Percentiles rank a stretch among this genome's conserved stretches.
Evolutionary conservation across 37 sponge, comb jelly and placozoan species (phyloP).

Genomic region (Bolinopsis microptera): DNA sequence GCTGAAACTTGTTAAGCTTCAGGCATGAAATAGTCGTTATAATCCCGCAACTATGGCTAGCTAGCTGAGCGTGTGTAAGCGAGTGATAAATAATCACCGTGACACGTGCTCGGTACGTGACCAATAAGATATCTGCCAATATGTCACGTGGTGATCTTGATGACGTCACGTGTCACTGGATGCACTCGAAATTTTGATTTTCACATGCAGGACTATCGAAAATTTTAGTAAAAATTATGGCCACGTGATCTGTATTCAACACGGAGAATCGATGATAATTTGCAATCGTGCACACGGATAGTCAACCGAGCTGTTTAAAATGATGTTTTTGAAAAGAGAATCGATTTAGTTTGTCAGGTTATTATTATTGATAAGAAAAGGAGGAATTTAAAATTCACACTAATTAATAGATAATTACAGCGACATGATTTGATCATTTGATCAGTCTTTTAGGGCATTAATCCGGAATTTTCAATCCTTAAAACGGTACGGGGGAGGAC

Average conservation of each 20-base stretch:
- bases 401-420: background rate
- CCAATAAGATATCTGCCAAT: background rate
- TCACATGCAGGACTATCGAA: slow-evolving; percentile 30
- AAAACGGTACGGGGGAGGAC: background rate
- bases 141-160: background rate
- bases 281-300: background rate
- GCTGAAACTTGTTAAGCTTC: background rate
- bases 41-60: background rate
- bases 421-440: background rate
- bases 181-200: slow-evolving; percentile 45
- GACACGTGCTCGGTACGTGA: background rate
- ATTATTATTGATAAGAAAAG: background rate
- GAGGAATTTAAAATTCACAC: background rate
- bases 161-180: background rate
- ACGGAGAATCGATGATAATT: background rate
- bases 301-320: background rate
- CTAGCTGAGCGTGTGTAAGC: background rate
- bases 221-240: background rate
- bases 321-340: background rate
- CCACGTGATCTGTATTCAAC: background rate
- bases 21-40: background rate
- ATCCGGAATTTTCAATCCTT: background rate
- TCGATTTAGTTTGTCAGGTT: background rate
- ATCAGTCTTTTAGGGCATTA: background rate
- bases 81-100: background rate